These are phyloP conservation scores for Troilus luridus DNA, from an alignment of 2,888 invertebrate species.

Conservation along the genomic window DNA sequence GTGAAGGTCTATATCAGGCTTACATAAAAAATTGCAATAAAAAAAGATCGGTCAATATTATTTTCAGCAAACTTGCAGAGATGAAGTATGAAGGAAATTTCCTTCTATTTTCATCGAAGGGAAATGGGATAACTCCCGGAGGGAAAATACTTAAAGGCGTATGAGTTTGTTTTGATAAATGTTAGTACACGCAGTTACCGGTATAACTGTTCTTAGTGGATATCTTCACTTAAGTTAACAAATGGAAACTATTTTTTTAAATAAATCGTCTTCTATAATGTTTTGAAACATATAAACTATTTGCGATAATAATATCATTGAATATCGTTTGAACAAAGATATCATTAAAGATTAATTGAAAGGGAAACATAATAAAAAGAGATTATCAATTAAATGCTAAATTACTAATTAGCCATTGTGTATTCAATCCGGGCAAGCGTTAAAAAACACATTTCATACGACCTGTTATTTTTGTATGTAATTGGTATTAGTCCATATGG, in stretches of 20 bases:
- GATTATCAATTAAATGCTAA: too few relatives aligned
- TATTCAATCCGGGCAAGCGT: too few relatives aligned
- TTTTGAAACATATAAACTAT: too few relatives aligned
- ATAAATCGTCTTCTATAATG: too few relatives aligned
- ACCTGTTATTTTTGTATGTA: too few relatives aligned
- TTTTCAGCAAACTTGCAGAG: neutral
- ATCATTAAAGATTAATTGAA: too few relatives aligned
- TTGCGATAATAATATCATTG: too few relatives aligned
- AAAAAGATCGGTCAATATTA: neutral
- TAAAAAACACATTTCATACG: too few relatives aligned
- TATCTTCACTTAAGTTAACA: neutral
- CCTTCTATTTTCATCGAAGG: constrained; percentile 10
- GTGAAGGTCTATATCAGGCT: neutral
- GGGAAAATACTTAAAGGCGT: neutral
- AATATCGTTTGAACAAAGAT: too few relatives aligned
- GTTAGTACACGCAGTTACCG: neutral
- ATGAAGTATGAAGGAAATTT: constrained; percentile 1
- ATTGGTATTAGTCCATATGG: too few relatives aligned
- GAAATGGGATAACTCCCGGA: neutral
- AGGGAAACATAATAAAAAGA: too few relatives aligned
- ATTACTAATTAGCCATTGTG: too few relatives aligned
- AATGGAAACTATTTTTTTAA: neutral
- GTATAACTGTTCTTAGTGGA: neutral
- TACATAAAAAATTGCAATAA: neutral
- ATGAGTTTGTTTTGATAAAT: neutral